phyloP scores from a whole-genome alignment of 2,113 vertebrate genomes.

The Sander lucioperca region DNA sequence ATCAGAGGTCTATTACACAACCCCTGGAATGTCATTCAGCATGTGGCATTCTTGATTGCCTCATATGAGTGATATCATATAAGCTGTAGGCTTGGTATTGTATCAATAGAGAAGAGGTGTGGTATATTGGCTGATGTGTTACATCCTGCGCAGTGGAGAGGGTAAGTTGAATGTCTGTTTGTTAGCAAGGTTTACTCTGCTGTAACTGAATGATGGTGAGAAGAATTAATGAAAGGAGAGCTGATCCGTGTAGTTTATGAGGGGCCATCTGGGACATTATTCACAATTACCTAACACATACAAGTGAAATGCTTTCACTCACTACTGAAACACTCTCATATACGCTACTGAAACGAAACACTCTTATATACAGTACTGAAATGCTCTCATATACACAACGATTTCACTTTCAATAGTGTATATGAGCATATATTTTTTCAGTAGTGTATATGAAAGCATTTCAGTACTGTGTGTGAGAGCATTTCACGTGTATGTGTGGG shows the following conservation, averaged over 20 bases:
- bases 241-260: not conserved
- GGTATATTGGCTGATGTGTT: not conserved
- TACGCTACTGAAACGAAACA: no score
- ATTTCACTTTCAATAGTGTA: no score
- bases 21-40: constrained; percentile 7
- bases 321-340: no score
- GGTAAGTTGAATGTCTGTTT: not conserved
- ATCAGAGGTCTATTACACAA: not conserved
- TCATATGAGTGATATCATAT: not conserved
- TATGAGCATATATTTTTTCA: no score
- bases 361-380: no score
- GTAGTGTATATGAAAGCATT: no score
- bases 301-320: no score
- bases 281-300: no score
- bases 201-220: not conserved
- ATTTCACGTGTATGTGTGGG: no score
- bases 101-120: not conserved
- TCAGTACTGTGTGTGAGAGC: no score
- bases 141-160: not conserved
- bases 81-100: not conserved
- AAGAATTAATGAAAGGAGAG: not conserved
- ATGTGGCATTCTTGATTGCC: not conserved
- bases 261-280: no score
- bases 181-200: not conserved
- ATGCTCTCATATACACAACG: no score